Base-by-base conservation (phyloP, 2,888 invertebrate species). In the Lycocerus yunnanus region DNA sequence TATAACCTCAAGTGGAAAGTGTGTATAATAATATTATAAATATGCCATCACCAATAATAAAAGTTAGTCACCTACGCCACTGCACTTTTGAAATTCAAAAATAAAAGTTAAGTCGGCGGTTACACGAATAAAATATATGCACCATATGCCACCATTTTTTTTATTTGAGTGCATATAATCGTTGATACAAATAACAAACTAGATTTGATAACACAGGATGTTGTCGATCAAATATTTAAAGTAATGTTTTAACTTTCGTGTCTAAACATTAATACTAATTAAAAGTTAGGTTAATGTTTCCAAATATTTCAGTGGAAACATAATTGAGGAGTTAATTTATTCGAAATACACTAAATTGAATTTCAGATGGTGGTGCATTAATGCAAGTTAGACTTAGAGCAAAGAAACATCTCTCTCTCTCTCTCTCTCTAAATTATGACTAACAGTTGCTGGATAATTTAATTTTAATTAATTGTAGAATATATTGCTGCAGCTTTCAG, bases 181-280 rank as follows among this genome's bases (percentile, higher is more conserved):
- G 43, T 43, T 43, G 61, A 69, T 60, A 60, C 59, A 61, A 10
- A 68, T 65, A 61, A 68, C 60, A 63, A 67, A 72, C 66, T 72
- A 60, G 72, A 72, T 65, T 72, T 68, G 68, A 61, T 63, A 72
- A 65, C 60, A 68, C 72, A 68, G 72, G 72, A 72, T 68, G 72
- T 63, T 65, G 43, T 58, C 72, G 68, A 72, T 72, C 72, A 72
- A 16, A 60, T 21, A 65, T 61, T 68, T 59, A 72, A 43, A 43
- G 43, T n/a, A 71, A 27, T 27, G 43, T 67, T 67, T 72, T 61
- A 72, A 61, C 14, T 27, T 43, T 61, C 20, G 27, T 71, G 71
- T 66, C 24, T 43, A 43, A 43, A 43, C 43, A 43, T 43, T n/a
- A 43, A 43, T n/a, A 43, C 43, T 43, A 43, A 43, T 43, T 43